Conservation (phyloP, 1,140 invertebrate species). For the Ptiloglossa arizonensis region DNA sequence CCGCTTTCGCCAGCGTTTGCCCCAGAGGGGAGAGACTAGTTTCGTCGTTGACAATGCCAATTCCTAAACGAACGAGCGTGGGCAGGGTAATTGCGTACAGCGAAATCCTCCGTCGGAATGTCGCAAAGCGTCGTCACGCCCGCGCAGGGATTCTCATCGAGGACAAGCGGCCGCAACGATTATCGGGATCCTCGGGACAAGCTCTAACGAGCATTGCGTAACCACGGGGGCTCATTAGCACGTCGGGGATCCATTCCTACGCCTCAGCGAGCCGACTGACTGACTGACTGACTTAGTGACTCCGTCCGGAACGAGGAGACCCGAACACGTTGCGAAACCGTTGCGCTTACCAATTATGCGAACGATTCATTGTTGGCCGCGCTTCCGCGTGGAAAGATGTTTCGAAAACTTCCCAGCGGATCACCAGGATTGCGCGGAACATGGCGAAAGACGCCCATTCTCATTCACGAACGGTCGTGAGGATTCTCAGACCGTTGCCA, state of each 20-base stretch:
- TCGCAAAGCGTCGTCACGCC: slow-evolving; percentile 32
- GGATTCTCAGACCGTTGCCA: background rate
- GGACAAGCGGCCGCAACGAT: slow-evolving; percentile 7
- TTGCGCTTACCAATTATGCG: slow-evolving; percentile 59
- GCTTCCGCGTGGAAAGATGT: slow-evolving; percentile 63
- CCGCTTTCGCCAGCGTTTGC: slow-evolving; percentile 1
- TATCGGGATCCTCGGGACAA: slow-evolving; percentile 32
- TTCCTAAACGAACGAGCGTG: slow-evolving; percentile 22
- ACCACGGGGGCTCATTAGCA: slow-evolving; percentile 53
- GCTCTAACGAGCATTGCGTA: slow-evolving; percentile 56
- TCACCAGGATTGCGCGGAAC: background rate
- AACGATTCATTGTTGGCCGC: slow-evolving; percentile 63
- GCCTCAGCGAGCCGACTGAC: slow-evolving; percentile 61
- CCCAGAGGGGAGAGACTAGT: background rate
- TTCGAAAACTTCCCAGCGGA: slow-evolving; percentile 61
- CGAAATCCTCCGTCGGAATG: slow-evolving; percentile 32
- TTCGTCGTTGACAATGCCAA: background rate
- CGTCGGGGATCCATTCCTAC: slow-evolving; percentile 62
- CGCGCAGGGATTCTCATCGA: slow-evolving; percentile 40
- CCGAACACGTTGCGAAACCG: slow-evolving; percentile 61
- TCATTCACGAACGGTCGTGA: background rate
- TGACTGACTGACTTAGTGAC: slow-evolving; percentile 63
- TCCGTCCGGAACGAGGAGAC: slow-evolving; percentile 19
- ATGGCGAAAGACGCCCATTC: background rate
- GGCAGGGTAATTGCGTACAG: slow-evolving; percentile 15